These are phyloP conservation scores for Falco biarmicus DNA, from an alignment of 2,797 vertebrate genomes.

Conservation along the genomic window DNA sequence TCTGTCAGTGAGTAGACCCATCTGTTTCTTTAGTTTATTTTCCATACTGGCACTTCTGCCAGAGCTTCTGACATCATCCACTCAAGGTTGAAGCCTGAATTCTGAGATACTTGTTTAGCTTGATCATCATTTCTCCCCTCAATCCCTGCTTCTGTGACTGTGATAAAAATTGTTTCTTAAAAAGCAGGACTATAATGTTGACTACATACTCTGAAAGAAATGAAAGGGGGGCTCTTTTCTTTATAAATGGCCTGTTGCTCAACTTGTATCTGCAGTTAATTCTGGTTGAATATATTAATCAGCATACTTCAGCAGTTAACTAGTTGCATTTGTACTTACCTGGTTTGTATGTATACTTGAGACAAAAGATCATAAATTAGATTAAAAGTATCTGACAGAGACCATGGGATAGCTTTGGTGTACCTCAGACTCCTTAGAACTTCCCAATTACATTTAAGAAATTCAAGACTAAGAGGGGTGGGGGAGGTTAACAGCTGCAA, in stretches of 20 bases:
- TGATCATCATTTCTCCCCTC: not conserved
- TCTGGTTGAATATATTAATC: not conserved
- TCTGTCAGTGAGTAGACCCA: not conserved
- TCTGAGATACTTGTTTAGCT: not conserved
- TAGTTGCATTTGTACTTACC: not conserved
- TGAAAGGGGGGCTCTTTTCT: not conserved
- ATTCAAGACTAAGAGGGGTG: not conserved
- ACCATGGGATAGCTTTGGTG: not conserved
- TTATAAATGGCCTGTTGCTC: not conserved
- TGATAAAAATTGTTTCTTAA: not conserved
- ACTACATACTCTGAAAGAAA: not conserved
- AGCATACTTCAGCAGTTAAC: not conserved
- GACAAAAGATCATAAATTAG: not conserved
- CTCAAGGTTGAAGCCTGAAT: not conserved
- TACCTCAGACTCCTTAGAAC: not conserved
- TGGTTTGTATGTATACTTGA: not conserved
- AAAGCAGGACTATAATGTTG: not conserved
- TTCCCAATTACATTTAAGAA: not conserved
- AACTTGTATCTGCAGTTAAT: not conserved
- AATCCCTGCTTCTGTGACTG: not conserved
- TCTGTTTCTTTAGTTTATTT: slow-evolving; percentile 19
- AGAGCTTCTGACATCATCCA: not conserved
- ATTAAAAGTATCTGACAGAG: not conserved
- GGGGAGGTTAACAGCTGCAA: not conserved
- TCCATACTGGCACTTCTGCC: not conserved